These are phyloP conservation scores for Lucinisca nassula DNA, from an alignment of 2,888 invertebrate genomes.

Conservation along the genomic window DNA sequence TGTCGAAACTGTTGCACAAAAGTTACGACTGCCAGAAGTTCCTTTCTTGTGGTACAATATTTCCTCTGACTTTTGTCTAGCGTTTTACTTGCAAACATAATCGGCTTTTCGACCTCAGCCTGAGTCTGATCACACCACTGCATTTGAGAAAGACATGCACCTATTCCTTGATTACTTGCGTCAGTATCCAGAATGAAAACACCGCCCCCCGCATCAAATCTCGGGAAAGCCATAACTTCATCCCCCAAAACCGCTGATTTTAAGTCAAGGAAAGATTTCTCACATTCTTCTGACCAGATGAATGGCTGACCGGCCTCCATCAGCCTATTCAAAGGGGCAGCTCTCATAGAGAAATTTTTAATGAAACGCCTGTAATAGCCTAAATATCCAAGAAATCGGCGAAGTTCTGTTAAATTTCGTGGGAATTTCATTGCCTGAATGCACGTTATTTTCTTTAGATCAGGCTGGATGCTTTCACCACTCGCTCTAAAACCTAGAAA, in stretches of 20 bases:
- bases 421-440: slow-evolving; percentile 41
- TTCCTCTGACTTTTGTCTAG: slow-evolving; percentile 36
- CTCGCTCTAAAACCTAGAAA: slow-evolving; percentile 56
- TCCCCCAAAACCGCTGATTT: no score
- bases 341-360: slow-evolving; percentile 23
- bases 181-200: slow-evolving; percentile 1
- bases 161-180: slow-evolving; percentile 44
- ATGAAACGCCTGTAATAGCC: slow-evolving; percentile 61
- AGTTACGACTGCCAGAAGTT: slow-evolving; percentile 55
- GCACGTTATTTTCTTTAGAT: slow-evolving; percentile 29
- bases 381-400: slow-evolving; percentile 41
- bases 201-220: neutral
- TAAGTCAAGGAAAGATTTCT: slow-evolving; percentile 5
- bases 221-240: neutral
- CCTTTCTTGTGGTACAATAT: slow-evolving; percentile 57
- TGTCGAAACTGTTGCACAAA: slow-evolving; percentile 49
- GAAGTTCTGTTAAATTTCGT: neutral
- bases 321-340: slow-evolving; percentile 34
- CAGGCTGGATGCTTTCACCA: slow-evolving; percentile 40
- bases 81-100: slow-evolving; percentile 58
- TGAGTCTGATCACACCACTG: slow-evolving; percentile 21
- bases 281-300: no score
- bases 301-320: no score
- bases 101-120: slow-evolving; percentile 33
- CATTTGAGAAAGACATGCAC: no score